phyloP scores from a whole-genome alignment of 2,797 vertebrate species.

The Tragelaphus oryx region DNA sequence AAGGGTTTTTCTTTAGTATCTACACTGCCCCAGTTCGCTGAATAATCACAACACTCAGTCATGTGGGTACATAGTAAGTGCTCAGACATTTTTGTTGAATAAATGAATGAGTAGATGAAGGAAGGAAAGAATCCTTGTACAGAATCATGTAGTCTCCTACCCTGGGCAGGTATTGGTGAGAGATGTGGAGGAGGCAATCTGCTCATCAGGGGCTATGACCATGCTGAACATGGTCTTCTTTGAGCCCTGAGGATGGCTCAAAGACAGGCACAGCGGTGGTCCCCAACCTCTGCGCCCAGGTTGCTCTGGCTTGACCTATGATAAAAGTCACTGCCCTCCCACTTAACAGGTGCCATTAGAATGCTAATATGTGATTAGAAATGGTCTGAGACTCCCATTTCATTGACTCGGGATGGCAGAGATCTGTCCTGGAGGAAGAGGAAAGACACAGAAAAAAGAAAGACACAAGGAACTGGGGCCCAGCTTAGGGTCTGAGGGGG shows the following conservation, averaged over 20 bases:
- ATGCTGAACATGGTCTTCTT: neutral
- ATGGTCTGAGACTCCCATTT: neutral
- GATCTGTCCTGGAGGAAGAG: neutral
- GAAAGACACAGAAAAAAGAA: neutral
- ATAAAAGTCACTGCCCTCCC: constrained; percentile 10
- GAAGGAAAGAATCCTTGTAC: neutral
- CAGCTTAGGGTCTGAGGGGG: neutral
- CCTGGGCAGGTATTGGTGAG: neutral
- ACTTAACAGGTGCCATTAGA: neutral
- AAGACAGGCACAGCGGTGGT: neutral
- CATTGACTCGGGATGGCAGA: neutral
- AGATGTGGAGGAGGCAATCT: neutral
- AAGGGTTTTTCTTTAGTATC: too few species aligned
- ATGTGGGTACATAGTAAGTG: neutral
- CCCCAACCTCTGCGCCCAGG: neutral
- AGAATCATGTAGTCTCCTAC: neutral
- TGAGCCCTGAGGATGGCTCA: neutral
- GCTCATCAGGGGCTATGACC: too few species aligned
- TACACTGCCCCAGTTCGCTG: neutral
- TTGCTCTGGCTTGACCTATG: neutral
- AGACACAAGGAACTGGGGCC: neutral
- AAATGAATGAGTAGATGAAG: neutral
- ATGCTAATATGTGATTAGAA: neutral
- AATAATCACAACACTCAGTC: neutral
- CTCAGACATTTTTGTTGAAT: neutral